phyloP scores from a whole-genome alignment of 2,113 vertebrate species.

The Tinamus guttatus region DNA sequence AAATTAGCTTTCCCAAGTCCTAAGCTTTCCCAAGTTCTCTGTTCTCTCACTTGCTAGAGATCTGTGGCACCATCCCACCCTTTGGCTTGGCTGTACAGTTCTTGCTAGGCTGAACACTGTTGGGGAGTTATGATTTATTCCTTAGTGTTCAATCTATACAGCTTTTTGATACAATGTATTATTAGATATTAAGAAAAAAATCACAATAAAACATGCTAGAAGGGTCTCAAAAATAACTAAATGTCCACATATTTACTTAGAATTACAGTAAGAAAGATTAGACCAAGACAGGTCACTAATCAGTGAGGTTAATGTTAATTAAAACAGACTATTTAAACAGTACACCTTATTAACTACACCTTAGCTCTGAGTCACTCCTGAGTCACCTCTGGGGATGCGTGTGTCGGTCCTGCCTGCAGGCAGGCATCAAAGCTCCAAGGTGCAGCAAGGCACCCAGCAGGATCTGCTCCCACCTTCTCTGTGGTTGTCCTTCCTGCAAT shows the following conservation, averaged over 20 bases:
- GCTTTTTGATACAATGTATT: background rate
- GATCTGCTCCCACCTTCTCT: background rate
- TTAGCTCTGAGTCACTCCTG: conserved; percentile 7
- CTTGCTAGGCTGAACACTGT: background rate
- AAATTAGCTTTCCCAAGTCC: background rate
- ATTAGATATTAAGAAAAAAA: background rate
- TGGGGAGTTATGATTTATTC: background rate
- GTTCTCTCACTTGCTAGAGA: background rate
- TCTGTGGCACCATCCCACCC: background rate
- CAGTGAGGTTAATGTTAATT: background rate
- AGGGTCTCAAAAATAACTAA: background rate
- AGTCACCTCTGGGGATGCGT: background rate
- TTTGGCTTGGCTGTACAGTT: background rate
- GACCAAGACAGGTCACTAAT: background rate
- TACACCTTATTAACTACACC: background rate
- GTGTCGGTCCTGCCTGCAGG: background rate
- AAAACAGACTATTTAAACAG: background rate
- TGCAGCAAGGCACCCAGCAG: background rate
- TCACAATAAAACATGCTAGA: background rate
- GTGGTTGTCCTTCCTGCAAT: background rate
- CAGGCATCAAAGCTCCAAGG: background rate
- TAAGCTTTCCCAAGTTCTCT: background rate
- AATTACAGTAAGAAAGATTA: background rate
- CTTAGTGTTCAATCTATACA: background rate
- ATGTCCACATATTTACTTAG: background rate